Evolutionary conservation across 2,888 invertebrate species (phyloP).

Genomic region (Cheilosia urbana): DNA sequence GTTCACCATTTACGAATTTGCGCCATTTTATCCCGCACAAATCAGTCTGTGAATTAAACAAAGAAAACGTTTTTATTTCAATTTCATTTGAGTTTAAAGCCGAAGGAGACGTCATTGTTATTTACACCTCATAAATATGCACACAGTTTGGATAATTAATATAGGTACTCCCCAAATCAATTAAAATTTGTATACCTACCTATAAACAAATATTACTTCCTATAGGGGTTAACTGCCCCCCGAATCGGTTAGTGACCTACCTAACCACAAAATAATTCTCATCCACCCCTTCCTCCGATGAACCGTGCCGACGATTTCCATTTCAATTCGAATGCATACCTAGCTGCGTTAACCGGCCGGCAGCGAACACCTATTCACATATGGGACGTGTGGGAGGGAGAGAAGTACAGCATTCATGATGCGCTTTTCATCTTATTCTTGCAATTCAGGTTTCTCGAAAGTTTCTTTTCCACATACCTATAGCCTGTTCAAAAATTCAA

Average conservation of each 20-base stretch:
- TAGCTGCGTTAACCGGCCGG: constrained; percentile 54
- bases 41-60: constrained; percentile 92
- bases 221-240: constrained; percentile 69
- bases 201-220: constrained; percentile 47
- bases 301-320: constrained; percentile 59
- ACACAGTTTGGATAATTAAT: too few relatives aligned
- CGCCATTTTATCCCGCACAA: constrained; percentile 99
- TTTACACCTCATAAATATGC: too few relatives aligned
- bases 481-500: constrained; percentile 3
- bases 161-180: neutral
- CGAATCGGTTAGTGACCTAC: constrained; percentile 74
- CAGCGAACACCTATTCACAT: constrained; percentile 38
- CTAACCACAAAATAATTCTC: constrained; percentile 54
- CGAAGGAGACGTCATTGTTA: constrained; percentile 21
- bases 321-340: constrained; percentile 62
- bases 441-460: constrained; percentile 12
- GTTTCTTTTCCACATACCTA: neutral
- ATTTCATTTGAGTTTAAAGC: neutral
- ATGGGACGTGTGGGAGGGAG: constrained; percentile 5
- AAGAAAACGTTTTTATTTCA: constrained; percentile 37
- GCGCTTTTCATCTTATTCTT: constrained; percentile 24
- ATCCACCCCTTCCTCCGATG: constrained; percentile 2
- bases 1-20: constrained; percentile 93
- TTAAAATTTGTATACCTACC: constrained; percentile 7
- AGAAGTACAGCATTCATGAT: constrained; percentile 15